These are phyloP conservation scores for Petrocephalus zakoni DNA, from an alignment of 2,113 vertebrate genomes.

Conservation along the genomic window DNA sequence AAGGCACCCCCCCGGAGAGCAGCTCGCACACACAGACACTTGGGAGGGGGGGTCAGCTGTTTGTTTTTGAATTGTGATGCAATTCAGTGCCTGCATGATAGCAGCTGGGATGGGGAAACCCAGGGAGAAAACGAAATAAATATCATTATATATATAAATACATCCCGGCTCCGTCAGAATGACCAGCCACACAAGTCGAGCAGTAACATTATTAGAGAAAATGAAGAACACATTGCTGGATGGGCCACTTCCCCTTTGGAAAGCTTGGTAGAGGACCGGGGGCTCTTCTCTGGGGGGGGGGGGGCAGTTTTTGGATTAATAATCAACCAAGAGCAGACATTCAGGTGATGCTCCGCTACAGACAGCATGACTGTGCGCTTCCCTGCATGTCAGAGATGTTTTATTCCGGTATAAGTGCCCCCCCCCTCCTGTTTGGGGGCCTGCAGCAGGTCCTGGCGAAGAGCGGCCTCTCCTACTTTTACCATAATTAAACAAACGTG, in stretches of 20 bases:
- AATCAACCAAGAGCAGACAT: not conserved
- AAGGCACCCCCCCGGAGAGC: not conserved
- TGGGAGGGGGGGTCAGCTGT: not conserved
- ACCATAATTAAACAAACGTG: slow-evolving; percentile 47
- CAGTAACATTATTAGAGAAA: not conserved
- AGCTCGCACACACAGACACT: not conserved
- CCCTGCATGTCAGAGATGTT: slow-evolving; percentile 24
- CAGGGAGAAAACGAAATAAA: not conserved
- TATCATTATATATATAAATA: not conserved
- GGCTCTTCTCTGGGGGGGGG: not conserved
- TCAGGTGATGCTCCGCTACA: not conserved
- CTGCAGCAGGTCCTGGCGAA: slow-evolving; percentile 30
- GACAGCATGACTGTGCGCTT: slow-evolving; percentile 18
- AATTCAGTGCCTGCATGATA: not conserved
- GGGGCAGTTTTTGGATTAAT: not conserved
- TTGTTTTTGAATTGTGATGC: not conserved
- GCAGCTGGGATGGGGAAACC: not conserved
- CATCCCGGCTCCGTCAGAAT: not conserved
- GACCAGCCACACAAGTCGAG: not conserved
- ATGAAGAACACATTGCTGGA: not conserved
- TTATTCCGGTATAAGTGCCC: slow-evolving; percentile 25
- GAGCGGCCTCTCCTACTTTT: slow-evolving; percentile 34
- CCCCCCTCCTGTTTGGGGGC: not conserved
- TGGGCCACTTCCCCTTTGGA: not conserved
- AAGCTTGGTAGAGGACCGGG: not conserved